Percentiles rank a stretch among this genome's conserved stretches.
These are phyloP conservation scores for Muscicapa adusta DNA, from an alignment of 2,113 vertebrate genomes.

Conservation along the genomic window DNA sequence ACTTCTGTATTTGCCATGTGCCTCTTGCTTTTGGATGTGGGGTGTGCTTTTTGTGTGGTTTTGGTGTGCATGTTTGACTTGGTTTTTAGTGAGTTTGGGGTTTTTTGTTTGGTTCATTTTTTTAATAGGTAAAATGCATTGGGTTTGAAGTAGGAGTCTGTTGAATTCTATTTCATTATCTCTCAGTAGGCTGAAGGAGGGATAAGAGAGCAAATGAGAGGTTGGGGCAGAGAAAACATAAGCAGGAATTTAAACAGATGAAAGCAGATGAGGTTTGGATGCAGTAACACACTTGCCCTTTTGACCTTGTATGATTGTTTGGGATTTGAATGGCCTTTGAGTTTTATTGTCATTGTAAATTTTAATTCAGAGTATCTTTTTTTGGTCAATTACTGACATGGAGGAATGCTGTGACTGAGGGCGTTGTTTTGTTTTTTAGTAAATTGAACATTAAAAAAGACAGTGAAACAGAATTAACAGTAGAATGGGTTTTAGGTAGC, in stretches of 20 bases:
- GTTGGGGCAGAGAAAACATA: not conserved
- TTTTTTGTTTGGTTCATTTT: not conserved
- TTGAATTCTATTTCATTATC: not conserved
- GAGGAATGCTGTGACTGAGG: not conserved
- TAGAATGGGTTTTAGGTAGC: not conserved
- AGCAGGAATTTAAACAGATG: not conserved
- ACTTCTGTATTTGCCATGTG: not conserved
- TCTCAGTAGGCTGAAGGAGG: not conserved
- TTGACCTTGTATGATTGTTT: not conserved
- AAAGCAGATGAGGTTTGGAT: not conserved
- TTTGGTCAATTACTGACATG: not conserved
- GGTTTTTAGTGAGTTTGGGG: not conserved
- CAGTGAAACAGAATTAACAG: not conserved
- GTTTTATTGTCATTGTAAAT: not conserved
- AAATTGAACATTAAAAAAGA: not conserved
- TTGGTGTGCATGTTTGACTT: fast-evolving
- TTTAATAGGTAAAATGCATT: not conserved
- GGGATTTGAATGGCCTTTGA: not conserved
- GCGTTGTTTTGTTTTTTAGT: not conserved
- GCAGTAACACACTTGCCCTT: not conserved
- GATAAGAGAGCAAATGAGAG: not conserved
- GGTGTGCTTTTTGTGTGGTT: not conserved
- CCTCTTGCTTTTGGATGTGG: not conserved
- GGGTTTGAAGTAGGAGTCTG: not conserved
- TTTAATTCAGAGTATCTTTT: not conserved